A percentile compares a stretch with the other conserved stretches of the same genome.
Conservation (phyloP, 2,113 vertebrate species). For the Hemichromis elongatus region DNA sequence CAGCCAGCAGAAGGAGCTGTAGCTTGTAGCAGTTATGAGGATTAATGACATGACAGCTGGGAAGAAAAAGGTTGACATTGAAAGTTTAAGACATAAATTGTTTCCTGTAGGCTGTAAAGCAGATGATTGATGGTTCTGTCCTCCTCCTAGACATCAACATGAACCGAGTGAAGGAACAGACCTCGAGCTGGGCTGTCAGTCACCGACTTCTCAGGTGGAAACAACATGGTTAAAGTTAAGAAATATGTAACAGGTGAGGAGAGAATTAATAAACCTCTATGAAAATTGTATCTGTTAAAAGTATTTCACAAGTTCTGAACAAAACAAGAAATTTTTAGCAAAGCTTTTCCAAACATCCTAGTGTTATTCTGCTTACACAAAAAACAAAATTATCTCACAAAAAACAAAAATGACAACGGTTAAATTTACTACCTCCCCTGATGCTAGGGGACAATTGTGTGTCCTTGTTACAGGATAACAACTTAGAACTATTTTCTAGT, state of each 20-base stretch:
- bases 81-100: not conserved
- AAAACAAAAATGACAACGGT: not conserved
- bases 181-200: not conserved
- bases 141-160: not conserved
- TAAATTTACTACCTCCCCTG: not conserved
- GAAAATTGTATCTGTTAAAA: not conserved
- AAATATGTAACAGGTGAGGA: not conserved
- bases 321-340: not conserved
- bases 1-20: not conserved
- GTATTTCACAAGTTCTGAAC: not conserved
- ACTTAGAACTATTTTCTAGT: not conserved
- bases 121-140: not conserved
- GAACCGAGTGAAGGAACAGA: not conserved
- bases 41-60: not conserved
- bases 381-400: not conserved
- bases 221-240: not conserved
- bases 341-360: not conserved
- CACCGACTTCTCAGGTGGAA: not conserved
- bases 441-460: not conserved
- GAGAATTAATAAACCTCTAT: not conserved
- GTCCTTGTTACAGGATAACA: not conserved
- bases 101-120: not conserved
- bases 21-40: not conserved
- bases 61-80: not conserved
- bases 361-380: not conserved